Percentiles rank a stretch among this genome's conserved stretches.
Evolutionary conservation across 2,113 vertebrate species (phyloP).

Genomic region (Gymnorhina tibicen): DNA sequence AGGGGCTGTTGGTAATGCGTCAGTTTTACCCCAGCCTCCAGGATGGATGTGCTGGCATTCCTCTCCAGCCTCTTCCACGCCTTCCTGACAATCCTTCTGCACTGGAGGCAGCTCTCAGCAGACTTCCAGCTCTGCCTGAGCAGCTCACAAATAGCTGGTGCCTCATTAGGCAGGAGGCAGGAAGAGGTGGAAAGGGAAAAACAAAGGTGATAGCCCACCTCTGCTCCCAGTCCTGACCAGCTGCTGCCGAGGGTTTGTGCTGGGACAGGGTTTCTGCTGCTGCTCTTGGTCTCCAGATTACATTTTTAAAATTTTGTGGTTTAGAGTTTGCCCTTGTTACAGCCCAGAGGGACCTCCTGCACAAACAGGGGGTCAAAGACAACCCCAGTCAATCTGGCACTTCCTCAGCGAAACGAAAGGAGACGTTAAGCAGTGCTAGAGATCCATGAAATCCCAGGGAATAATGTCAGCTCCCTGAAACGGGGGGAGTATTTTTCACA

Average conservation of each 20-base stretch:
- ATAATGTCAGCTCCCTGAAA: neutral
- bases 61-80: neutral
- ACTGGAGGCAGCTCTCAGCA: neutral
- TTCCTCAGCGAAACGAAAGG: neutral
- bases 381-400: neutral
- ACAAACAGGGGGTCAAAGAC: neutral
- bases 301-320: fast-evolving
- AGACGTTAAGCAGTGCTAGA: neutral
- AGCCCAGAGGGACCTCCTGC: neutral
- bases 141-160: neutral
- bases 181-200: neutral
- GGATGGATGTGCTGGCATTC: neutral
- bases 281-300: neutral
- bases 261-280: neutral
- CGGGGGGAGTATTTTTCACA: neutral
- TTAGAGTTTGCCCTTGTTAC: neutral
- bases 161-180: neutral
- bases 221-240: neutral
- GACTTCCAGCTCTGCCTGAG: neutral
- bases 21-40: neutral
- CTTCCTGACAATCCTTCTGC: fast-evolving
- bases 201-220: neutral
- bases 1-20: neutral
- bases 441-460: neutral
- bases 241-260: neutral